These are phyloP conservation scores for Porites cylindrica DNA, from an alignment of 92 coral and sea anemone genomes.

Conservation along the genomic window DNA sequence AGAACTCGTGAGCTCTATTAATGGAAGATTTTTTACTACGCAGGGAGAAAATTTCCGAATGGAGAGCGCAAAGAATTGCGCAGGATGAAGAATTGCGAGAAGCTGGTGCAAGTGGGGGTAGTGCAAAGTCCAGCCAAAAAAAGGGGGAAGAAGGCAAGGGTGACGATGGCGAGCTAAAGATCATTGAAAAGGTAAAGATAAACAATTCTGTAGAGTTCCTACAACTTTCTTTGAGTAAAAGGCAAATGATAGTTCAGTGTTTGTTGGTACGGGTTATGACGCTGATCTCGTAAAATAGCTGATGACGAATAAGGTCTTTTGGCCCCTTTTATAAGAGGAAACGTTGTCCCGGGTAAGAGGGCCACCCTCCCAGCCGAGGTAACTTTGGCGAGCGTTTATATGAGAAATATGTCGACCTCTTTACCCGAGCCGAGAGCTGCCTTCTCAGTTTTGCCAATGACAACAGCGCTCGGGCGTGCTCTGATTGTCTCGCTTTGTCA, in stretches of 20 bases:
- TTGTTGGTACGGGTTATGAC: neutral
- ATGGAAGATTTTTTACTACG: neutral
- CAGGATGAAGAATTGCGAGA: neutral
- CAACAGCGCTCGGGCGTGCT: neutral
- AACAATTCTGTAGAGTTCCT: neutral
- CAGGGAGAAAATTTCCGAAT: conserved; percentile 4
- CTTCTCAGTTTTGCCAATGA: conserved; percentile 4
- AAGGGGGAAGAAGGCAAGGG: neutral
- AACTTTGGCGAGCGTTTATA: no score
- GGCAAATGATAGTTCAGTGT: conserved; percentile 1
- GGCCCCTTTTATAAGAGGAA: neutral
- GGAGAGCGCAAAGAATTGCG: conserved; percentile 1
- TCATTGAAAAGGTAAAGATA: neutral
- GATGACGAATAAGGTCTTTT: neutral
- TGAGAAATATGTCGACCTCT: no score
- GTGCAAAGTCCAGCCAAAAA: conserved; percentile 7
- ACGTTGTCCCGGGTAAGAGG: neutral
- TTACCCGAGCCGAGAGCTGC: neutral
- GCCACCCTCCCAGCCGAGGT: neutral
- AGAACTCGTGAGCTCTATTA: neutral
- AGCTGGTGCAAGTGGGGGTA: neutral
- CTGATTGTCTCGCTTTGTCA: no score
- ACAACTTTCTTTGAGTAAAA: neutral
- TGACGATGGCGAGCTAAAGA: no score
- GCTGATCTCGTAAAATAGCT: conserved; percentile 1